Evolutionary conservation across 2,113 vertebrate genomes (phyloP), one percentile per base, ranked within the genome.

Genomic region (Eretmochelys imbricata): DNA sequence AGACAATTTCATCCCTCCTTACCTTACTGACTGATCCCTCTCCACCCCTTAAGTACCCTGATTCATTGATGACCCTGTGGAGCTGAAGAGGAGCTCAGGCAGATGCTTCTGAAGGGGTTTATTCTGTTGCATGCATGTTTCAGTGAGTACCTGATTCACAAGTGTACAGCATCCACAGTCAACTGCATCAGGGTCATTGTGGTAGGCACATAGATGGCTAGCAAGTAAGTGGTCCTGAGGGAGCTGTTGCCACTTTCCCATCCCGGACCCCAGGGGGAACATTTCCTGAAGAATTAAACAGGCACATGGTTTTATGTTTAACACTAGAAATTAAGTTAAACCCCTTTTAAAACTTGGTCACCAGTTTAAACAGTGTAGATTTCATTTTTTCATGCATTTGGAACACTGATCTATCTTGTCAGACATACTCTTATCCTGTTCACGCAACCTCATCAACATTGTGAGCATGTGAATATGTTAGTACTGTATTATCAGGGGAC

Each of bases 381-480:
- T 91, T 93, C 3, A 3, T 94, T 92, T 92, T 80, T 93, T 91
- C 46, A 22, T 46, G 8, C 13, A 54, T 13, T 93, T 81, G 46
- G 59, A 76, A 24, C 88, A 72, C 2, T 65, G 48, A 49, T 88
- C 8, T 4, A 16, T 85, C 14, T 14, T 46, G 2, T 95, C 16
- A 46, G 49, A 80, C 25, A 87, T 89, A 51, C 29, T 92, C 17
- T 87, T 91, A 84, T 31, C 20, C 16, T 42, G 82, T 92, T 85
- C 93, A 29, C 31, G 75, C 59, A 85, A 53, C 6, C 29, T 6
- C 46, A 42, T 24, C n/a, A 80, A 35, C 31, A 4, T 1, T 84
- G 7, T 91, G 22, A 85, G 42, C 91, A 49, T 8, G 17, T 50
- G 87, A 95, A 75, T 90, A 2, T 31, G 25, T 79, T 78, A 19